Conservation (phyloP, 1,140 invertebrate genomes). For the Plectrocnemia conspersa region DNA sequence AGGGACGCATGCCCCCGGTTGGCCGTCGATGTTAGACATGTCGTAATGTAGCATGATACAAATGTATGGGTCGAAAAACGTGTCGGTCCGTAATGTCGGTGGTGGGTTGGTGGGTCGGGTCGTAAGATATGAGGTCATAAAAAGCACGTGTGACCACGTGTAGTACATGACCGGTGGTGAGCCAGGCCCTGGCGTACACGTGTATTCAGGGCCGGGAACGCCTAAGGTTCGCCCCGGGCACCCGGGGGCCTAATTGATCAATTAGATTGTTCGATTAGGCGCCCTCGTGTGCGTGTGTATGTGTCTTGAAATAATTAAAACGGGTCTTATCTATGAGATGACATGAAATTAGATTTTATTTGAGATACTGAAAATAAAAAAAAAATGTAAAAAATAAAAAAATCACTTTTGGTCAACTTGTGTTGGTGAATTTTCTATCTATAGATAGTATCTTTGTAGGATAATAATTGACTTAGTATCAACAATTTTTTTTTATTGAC, state of each 20-base stretch:
- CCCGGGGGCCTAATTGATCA: neutral
- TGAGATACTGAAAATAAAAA: too few relatives aligned
- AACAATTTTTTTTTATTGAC: too few relatives aligned
- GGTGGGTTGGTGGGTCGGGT: conserved; percentile 2
- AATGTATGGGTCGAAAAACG: conserved; percentile 20
- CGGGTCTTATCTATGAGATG: too few relatives aligned
- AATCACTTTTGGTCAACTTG: too few relatives aligned
- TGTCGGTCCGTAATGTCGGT: conserved; percentile 21
- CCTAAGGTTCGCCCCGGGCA: neutral
- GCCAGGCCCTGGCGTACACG: conserved; percentile 1
- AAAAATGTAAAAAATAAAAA: too few relatives aligned
- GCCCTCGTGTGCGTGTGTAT: too few relatives aligned
- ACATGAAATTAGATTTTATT: too few relatives aligned
- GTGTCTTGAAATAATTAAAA: too few relatives aligned
- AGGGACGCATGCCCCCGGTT: neutral
- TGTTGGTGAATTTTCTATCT: too few relatives aligned
- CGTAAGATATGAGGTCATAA: conserved; percentile 26
- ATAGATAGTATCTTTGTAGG: too few relatives aligned
- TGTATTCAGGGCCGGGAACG: conserved; percentile 5
- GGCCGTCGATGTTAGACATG: neutral
- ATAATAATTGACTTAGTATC: too few relatives aligned
- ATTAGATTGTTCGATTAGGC: too few relatives aligned
- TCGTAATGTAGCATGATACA: conserved; percentile 10
- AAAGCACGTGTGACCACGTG: conserved; percentile 27
- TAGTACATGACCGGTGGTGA: conserved; percentile 10